Conservation (phyloP, 2,888 invertebrate genomes). For the Tipula lateralis region DNA sequence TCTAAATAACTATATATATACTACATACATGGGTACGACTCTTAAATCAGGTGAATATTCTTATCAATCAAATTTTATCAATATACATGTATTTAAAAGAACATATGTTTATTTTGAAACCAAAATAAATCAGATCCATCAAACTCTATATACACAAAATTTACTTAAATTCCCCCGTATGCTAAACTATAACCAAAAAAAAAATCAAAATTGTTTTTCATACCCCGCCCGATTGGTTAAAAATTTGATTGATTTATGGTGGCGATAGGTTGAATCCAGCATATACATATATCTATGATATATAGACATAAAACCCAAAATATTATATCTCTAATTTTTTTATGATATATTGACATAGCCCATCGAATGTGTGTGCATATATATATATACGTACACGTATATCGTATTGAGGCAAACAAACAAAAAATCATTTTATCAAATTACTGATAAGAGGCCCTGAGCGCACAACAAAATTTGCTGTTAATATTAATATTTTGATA, state of each 20-base stretch:
- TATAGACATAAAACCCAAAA: not conserved
- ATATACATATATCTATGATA: not conserved
- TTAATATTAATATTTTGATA: conserved; percentile 1
- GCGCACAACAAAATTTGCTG: not conserved
- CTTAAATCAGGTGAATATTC: not conserved
- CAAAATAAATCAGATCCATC: conserved; percentile 15
- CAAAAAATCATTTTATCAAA: not conserved
- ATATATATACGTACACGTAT: too few species aligned
- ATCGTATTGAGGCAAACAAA: not conserved
- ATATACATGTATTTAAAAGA: not conserved
- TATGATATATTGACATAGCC: not conserved
- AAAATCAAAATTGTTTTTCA: not conserved
- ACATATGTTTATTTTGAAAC: conserved; percentile 24
- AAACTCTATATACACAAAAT: not conserved
- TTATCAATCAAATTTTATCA: conserved; percentile 12
- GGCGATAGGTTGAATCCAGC: conserved; percentile 2
- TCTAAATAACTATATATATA: not conserved
- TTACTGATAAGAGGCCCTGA: not conserved
- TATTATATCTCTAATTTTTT: not conserved
- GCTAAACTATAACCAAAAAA: not conserved
- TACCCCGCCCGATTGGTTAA: not conserved
- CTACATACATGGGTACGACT: not conserved
- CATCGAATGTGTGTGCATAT: not conserved
- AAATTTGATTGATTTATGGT: conserved; percentile 19
- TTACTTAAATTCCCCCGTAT: not conserved